phyloP scores from a whole-genome alignment of 2,797 vertebrate genomes.

The Vespertilio murinus region DNA sequence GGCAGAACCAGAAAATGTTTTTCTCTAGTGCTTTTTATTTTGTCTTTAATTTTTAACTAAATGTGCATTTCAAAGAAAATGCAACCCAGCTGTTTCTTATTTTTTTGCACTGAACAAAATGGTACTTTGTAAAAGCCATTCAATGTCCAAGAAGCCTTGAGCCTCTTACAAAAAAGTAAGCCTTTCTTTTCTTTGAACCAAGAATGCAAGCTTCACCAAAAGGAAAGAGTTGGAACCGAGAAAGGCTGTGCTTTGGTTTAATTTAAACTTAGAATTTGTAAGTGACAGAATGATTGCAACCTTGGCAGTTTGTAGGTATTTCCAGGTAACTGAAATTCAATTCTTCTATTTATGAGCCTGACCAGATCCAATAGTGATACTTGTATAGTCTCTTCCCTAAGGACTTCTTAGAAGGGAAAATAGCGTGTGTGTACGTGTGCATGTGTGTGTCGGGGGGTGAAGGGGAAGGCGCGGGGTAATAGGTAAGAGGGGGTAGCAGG shows the following conservation, averaged over 20 bases:
- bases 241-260: constrained; percentile 59
- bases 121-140: constrained; percentile 72
- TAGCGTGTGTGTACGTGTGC: neutral
- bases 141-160: constrained; percentile 72
- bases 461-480: too few relatives aligned
- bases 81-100: constrained; percentile 77
- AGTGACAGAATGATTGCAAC: constrained; percentile 28
- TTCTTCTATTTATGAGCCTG: constrained; percentile 54
- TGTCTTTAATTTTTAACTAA: constrained; percentile 74
- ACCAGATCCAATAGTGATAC: neutral
- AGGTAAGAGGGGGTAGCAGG: neutral
- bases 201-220: constrained; percentile 58
- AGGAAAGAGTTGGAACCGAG: constrained; percentile 59
- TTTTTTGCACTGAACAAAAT: constrained; percentile 72
- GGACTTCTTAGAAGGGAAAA: neutral
- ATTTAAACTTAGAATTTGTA: constrained; percentile 66
- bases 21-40: constrained; percentile 66
- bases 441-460: neutral
- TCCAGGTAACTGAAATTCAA: constrained; percentile 69
- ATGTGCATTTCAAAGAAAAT: constrained; percentile 78
- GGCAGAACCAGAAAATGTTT: constrained; percentile 77
- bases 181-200: constrained; percentile 72
- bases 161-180: constrained; percentile 7
- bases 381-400: neutral
- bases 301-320: constrained; percentile 32